Evolutionary conservation across 2,888 invertebrate genomes (phyloP).

Genomic region (Calameuta idolon): DNA sequence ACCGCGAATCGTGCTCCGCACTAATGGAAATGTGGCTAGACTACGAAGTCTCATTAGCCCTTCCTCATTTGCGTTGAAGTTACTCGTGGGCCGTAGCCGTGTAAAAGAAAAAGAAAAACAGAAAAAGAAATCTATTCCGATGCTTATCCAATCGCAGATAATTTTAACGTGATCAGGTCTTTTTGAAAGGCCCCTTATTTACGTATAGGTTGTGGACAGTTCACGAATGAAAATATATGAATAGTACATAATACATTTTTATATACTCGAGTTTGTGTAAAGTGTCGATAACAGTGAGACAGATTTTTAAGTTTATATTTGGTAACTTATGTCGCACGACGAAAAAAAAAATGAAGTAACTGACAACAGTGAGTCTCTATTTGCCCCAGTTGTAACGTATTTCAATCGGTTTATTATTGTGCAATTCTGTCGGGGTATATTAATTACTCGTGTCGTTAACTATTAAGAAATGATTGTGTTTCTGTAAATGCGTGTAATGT

Average conservation of each 20-base stretch:
- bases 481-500: background rate
- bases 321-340: conserved; percentile 16
- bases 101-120: conserved; percentile 25
- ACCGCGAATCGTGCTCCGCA: background rate
- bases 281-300: background rate
- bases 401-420: conserved; percentile 27
- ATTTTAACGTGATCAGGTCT: conserved; percentile 25
- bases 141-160: conserved; percentile 34
- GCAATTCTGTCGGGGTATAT: conserved; percentile 36
- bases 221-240: conserved; percentile 12
- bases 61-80: background rate
- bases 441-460: background rate
- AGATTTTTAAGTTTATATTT: conserved; percentile 29
- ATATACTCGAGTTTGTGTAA: conserved; percentile 26
- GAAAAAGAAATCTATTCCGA: conserved; percentile 29
- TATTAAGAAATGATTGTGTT: background rate
- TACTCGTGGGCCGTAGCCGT: conserved; percentile 38
- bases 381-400: conserved; percentile 9
- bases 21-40: background rate
- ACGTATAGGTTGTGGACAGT: conserved; percentile 31
- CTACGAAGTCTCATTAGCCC: background rate
- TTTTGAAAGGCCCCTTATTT: conserved; percentile 23
- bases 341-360: conserved; percentile 9
- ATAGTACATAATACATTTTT: conserved; percentile 25
- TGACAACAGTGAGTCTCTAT: conserved; percentile 16